A percentile compares a stretch with the other conserved stretches of the same genome.
Evolutionary conservation across 2,888 invertebrate genomes (phyloP).

Genomic region (Litoditis marina): DNA sequence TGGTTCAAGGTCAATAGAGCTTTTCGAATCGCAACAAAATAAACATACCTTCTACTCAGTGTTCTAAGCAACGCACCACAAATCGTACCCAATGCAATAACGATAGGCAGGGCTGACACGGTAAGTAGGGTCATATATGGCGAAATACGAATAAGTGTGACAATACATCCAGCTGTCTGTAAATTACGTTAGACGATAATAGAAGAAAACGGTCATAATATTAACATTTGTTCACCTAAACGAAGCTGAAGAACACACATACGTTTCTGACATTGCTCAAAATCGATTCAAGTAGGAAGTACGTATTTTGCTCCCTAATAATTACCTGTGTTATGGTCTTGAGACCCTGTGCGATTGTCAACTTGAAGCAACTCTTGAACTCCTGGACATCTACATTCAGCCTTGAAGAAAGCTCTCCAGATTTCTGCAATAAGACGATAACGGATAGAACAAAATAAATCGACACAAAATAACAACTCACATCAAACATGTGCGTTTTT

Average conservation of each 20-base stretch:
- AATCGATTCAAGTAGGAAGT: no score
- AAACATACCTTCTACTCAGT: conserved; percentile 37
- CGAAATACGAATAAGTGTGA: conserved; percentile 80
- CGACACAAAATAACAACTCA: background rate
- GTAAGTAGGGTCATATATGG: conserved; percentile 84
- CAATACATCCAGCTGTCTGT: conserved; percentile 72
- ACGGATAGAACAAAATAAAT: background rate
- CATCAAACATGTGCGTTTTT: no score
- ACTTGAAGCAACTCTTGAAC: conserved; percentile 93
- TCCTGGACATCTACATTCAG: conserved; percentile 90
- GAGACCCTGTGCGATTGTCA: conserved; percentile 85
- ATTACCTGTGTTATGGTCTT: conserved; percentile 79
- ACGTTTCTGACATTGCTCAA: no score
- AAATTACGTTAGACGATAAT: conserved; percentile 1
- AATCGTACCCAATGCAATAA: conserved; percentile 79
- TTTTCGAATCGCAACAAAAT: no score
- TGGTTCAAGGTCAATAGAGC: no score
- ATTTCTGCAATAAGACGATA: conserved; percentile 24
- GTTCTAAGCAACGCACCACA: conserved; percentile 74
- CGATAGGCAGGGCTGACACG: conserved; percentile 78
- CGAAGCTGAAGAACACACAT: no score
- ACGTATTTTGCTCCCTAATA: no score
- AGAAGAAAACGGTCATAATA: no score
- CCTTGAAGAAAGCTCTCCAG: conserved; percentile 84
- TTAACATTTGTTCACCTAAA: no score